Conservation (phyloP, 2,113 vertebrate species). For the Balaeniceps rex region DNA sequence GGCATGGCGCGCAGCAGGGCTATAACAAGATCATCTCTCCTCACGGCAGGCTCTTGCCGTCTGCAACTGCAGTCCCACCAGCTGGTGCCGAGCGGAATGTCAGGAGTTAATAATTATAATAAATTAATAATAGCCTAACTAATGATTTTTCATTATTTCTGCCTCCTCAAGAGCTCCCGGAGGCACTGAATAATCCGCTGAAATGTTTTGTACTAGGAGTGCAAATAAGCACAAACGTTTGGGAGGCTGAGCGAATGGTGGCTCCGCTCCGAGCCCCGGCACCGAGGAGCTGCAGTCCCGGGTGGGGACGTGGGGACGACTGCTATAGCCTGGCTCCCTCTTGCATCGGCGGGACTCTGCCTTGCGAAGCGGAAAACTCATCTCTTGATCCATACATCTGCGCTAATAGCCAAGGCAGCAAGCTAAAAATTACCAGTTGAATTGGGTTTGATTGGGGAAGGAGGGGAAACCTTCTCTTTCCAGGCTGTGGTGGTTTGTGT, state of each 20-base stretch:
- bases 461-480: not conserved
- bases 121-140: constrained; percentile 11
- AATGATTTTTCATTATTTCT: not conserved
- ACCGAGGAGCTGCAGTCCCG: not conserved
- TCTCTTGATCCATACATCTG: not conserved
- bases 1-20: not conserved
- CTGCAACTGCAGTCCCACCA: not conserved
- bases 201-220: not conserved
- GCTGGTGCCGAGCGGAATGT: not conserved
- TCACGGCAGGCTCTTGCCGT: not conserved
- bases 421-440: not conserved
- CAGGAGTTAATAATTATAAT: not conserved
- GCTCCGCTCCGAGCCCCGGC: rapidly evolving
- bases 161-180: not conserved
- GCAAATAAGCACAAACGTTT: not conserved
- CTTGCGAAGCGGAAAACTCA: not conserved
- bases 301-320: not conserved
- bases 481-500: not conserved
- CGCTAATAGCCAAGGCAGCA: not conserved
- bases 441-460: not conserved
- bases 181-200: not conserved
- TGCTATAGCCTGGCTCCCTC: not conserved
- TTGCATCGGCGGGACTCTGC: not conserved
- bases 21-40: not conserved
- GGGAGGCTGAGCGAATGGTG: rapidly evolving